Base-by-base conservation (phyloP, 2,888 invertebrate genomes). In the Coleophora deauratella region DNA sequence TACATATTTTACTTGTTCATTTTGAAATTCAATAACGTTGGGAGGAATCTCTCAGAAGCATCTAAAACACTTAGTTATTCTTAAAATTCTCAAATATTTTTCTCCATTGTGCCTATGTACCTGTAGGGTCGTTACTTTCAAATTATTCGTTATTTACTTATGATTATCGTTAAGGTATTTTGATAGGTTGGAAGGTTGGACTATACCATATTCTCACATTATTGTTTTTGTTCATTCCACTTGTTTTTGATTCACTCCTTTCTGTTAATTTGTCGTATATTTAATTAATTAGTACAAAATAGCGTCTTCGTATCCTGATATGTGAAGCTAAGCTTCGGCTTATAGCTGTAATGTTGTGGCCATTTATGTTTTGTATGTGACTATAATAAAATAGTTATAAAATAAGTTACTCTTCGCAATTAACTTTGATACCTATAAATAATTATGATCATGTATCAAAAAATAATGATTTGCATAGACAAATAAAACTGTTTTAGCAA, bases 401-500 rank as follows among this genome's bases (percentile, higher is more conserved):
- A n/a, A 73, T 64, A 61, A 69, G 63, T 69, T 69, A 71, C 64
- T 70, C 64, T 68, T 69, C 70, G 65, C 70, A 73, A 66, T 68
- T 54, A 69, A 66, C 58, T 59, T 73, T 70, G 65, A 73, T 62
- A 71, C 31, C 4, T 10, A n/a, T 9, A 9, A 31, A 11, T 31
- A 31, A 28, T 31, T 31, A 31, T 21, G 21, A 21, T 64, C 55
- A 66, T 78, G 74, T 78, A 80, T 69, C 62, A 64, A 61, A 68
- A 65, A 70, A 66, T 57, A 64, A 71, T 74, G 55, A 74, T 67
- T 71, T 73, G 72, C 63, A 75, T 80, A 79, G 75, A 73, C 67
- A 73, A 82, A 80, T 82, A 79, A 84, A 82, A 71, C 76, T 75
- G 82, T 76, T 80, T 81, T 76, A 80, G 73, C 61, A 67, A 31